Conservation (phyloP, 35 echinoderm and acorn worm species). For the Hemicentrotus pulcherrimus region DNA sequence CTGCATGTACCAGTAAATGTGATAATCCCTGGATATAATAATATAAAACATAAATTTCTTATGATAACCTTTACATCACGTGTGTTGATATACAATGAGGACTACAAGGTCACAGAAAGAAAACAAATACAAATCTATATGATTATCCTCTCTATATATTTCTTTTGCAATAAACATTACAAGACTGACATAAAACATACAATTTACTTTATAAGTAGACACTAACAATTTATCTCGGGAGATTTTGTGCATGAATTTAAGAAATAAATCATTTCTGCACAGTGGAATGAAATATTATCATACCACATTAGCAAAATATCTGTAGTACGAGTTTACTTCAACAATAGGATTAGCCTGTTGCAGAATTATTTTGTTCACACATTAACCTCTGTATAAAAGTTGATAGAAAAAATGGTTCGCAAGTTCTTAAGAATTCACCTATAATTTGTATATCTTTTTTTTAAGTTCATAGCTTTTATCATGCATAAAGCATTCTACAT, state of each 20-base stretch:
- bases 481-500: too few relatives aligned
- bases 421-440: too few relatives aligned
- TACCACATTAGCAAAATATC: not conserved
- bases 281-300: not conserved
- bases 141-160: not conserved
- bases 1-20: too few relatives aligned
- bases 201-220: not conserved
- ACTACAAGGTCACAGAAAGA: too few relatives aligned
- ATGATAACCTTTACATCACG: too few relatives aligned
- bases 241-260: not conserved
- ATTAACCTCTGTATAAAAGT: too few relatives aligned
- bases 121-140: not conserved
- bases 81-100: too few relatives aligned
- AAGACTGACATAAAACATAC: not conserved
- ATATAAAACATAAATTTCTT: too few relatives aligned
- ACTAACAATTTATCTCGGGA: not conserved
- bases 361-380: not conserved
- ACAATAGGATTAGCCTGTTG: not conserved
- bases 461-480: too few relatives aligned
- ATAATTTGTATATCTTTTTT: too few relatives aligned
- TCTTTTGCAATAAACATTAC: slow-evolving; percentile 2
- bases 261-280: not conserved
- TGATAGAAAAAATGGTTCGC: too few relatives aligned
- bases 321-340: not conserved
- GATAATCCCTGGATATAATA: too few relatives aligned